phyloP scores from a whole-genome alignment of 2,888 invertebrate species.

The Protula sp. region DNA sequence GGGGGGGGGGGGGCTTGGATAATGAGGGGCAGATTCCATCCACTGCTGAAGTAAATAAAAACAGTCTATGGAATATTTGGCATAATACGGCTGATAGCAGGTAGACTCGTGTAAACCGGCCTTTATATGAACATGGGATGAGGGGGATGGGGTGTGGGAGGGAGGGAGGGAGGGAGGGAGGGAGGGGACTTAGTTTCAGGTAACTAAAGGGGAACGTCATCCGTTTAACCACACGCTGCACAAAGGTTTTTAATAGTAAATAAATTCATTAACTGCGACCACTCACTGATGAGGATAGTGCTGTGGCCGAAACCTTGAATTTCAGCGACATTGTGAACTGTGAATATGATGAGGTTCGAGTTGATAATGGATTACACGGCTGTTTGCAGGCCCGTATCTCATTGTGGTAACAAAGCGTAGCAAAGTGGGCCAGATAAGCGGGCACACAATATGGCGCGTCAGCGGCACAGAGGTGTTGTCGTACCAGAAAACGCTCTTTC shows the following conservation, averaged over 20 bases:
- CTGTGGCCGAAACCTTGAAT: too few species aligned
- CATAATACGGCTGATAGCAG: conserved; percentile 72
- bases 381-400: conserved; percentile 71
- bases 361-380: background rate
- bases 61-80: conserved; percentile 83
- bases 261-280: too few species aligned
- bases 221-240: background rate
- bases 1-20: conserved; percentile 11
- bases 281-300: too few species aligned
- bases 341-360: too few species aligned
- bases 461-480: conserved; percentile 61
- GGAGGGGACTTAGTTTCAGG: conserved; percentile 43
- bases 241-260: too few species aligned
- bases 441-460: conserved; percentile 48
- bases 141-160: too few species aligned
- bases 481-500: conserved; percentile 76
- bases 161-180: conserved; percentile 13
- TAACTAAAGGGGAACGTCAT: background rate
- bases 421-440: conserved; percentile 64
- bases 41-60: conserved; percentile 57
- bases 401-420: conserved; percentile 81
- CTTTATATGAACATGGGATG: too few species aligned
- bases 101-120: conserved; percentile 34
- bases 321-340: too few species aligned
- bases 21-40: conserved; percentile 62